A percentile compares a stretch with the other conserved stretches of the same genome.
These are phyloP conservation scores for Eupithecia abbreviata DNA, from an alignment of 2,888 invertebrate genomes.

Conservation along the genomic window DNA sequence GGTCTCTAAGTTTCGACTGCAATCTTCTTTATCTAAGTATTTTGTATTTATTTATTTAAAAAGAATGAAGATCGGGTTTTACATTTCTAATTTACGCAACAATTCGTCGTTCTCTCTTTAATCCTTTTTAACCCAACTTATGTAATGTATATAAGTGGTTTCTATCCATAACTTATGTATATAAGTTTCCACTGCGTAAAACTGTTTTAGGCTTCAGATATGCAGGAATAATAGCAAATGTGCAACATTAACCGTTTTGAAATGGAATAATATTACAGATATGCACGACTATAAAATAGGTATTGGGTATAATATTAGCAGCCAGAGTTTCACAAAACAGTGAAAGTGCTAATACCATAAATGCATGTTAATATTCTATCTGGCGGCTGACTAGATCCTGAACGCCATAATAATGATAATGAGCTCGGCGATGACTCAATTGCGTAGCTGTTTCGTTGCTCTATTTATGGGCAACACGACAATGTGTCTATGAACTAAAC, in stretches of 20 bases:
- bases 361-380: conserved; percentile 32
- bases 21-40: too few relatives aligned
- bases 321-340: conserved; percentile 38
- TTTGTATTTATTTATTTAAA: too few relatives aligned
- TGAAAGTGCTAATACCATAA: conserved; percentile 46
- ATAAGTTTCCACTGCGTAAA: background rate
- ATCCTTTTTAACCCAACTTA: too few relatives aligned
- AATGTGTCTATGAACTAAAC: conserved; percentile 26
- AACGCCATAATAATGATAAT: conserved; percentile 33
- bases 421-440: conserved; percentile 30
- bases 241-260: background rate
- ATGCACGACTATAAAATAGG: background rate
- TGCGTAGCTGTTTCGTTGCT: conserved; percentile 22
- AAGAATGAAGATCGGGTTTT: too few relatives aligned
- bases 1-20: background rate
- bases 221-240: background rate
- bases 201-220: background rate
- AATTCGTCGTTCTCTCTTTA: too few relatives aligned
- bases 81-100: too few relatives aligned
- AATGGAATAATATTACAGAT: background rate
- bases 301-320: conserved; percentile 26
- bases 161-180: background rate
- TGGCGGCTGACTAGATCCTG: conserved; percentile 16
- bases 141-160: too few relatives aligned
- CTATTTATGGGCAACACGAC: conserved; percentile 39